Conservation (phyloP, 2,113 vertebrate genomes). For the Trichomycterus rosablanca region DNA sequence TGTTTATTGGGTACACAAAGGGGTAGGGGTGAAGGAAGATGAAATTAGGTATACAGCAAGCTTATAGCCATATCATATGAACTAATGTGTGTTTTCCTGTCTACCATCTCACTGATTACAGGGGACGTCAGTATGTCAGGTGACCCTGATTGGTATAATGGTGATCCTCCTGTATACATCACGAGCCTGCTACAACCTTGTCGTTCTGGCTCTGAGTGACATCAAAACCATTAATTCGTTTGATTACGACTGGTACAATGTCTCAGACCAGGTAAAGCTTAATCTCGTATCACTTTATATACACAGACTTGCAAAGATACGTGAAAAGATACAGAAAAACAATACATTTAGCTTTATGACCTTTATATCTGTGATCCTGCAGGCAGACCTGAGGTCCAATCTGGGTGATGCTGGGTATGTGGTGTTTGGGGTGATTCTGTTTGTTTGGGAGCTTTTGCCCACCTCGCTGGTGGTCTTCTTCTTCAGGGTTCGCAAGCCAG, state of each 20-base stretch:
- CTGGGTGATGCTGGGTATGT: conserved; percentile 87
- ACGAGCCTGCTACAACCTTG: conserved; percentile 93
- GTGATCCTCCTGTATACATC: conserved; percentile 90
- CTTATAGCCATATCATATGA: background rate
- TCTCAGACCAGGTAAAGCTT: conserved; percentile 93
- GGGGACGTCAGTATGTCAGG: conserved; percentile 95
- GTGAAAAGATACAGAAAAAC: background rate
- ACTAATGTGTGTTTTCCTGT: background rate
- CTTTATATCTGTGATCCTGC: conserved; percentile 35
- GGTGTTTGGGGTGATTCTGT: conserved; percentile 89
- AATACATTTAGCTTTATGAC: no score
- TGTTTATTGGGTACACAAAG: no score
- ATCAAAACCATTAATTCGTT: conserved; percentile 83
- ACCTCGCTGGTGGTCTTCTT: conserved; percentile 93
- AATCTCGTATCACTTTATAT: no score
- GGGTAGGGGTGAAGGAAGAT: no score
- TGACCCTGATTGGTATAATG: conserved; percentile 81
- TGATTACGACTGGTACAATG: conserved; percentile 98
- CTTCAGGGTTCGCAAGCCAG: conserved; percentile 86
- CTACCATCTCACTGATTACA: conserved; percentile 47
- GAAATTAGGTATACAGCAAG: no score
- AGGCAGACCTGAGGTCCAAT: conserved; percentile 90
- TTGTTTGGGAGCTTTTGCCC: conserved; percentile 93
- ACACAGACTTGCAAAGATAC: background rate
- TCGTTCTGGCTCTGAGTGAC: conserved; percentile 81